A percentile compares a stretch with the other conserved stretches of the same genome.
phyloP scores from a whole-genome alignment of 2,888 invertebrate genomes.

The Eupithecia vulgata region DNA sequence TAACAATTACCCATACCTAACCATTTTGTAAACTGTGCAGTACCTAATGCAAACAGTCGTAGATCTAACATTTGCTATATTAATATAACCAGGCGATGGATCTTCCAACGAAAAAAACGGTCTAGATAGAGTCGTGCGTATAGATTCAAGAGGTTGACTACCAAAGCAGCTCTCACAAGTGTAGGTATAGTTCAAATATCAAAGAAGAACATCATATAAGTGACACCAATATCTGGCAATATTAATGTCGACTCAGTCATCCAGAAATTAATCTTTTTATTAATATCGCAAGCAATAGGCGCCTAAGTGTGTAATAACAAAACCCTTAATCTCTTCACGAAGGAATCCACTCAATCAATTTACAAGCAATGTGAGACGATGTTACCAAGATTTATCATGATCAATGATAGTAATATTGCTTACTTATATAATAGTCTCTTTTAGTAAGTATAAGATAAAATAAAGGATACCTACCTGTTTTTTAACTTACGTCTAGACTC shows the following conservation, averaged over 20 bases:
- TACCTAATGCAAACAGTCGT: background rate
- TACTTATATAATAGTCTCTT: background rate
- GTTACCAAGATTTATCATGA: conserved; percentile 37
- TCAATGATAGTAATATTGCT: conserved; percentile 14
- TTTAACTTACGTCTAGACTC: no score
- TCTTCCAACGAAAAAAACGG: no score
- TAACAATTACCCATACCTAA: background rate
- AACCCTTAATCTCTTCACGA: conserved; percentile 35
- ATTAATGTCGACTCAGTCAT: conserved; percentile 27
- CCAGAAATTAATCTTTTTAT: conserved; percentile 40
- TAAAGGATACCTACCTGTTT: no score
- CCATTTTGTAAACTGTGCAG: background rate
- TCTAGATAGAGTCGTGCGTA: background rate
- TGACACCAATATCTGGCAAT: conserved; percentile 22
- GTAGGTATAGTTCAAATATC: background rate
- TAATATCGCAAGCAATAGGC: conserved; percentile 33
- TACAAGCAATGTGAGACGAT: conserved; percentile 35
- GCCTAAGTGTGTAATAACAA: conserved; percentile 35
- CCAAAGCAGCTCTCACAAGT: background rate
- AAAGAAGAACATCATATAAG: conserved; percentile 13
- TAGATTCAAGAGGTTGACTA: background rate
- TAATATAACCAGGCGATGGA: background rate
- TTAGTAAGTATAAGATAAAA: no score
- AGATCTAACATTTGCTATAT: background rate
- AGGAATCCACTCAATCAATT: conserved; percentile 42